Percentiles rank a stretch among this genome's conserved stretches.
Conservation (phyloP, 2,113 vertebrate genomes). For the Sebastes schlegelii region DNA sequence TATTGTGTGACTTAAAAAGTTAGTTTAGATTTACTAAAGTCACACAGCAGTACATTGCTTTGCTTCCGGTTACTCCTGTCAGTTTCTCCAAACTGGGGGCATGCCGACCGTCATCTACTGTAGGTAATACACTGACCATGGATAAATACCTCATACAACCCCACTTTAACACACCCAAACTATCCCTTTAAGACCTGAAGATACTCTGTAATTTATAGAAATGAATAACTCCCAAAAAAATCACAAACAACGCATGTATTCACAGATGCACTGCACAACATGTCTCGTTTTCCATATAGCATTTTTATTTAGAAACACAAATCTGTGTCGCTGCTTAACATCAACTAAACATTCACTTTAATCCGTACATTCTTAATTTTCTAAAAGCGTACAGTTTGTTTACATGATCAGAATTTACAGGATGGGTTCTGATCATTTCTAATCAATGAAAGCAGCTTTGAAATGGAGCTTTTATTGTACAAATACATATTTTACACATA, state of each 20-base stretch:
- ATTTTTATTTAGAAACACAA: constrained; percentile 74
- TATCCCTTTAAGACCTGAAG: neutral
- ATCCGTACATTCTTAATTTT: constrained; percentile 58
- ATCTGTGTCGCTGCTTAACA: constrained; percentile 43
- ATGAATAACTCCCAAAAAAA: neutral
- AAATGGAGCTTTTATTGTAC: constrained; percentile 56
- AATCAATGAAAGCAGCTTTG: constrained; percentile 37
- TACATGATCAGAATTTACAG: constrained; percentile 49
- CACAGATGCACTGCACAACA: constrained; percentile 11
- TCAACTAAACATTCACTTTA: constrained; percentile 59
- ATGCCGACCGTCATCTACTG: neutral
- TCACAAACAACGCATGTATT: neutral
- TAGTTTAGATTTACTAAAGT: too few relatives aligned
- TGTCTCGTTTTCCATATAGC: constrained; percentile 34
- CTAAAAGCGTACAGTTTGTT: constrained; percentile 35
- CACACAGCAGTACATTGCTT: neutral
- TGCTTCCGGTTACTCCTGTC: neutral
- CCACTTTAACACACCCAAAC: neutral
- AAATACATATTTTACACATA: constrained; percentile 60
- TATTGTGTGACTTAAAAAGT: too few relatives aligned
- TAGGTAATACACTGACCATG: neutral
- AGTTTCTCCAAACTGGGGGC: too few relatives aligned
- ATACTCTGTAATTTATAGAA: neutral
- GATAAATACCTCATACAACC: neutral
- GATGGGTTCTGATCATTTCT: constrained; percentile 18